Evolutionary conservation across 2,113 vertebrate species (phyloP).

Genomic region (Notechis scutatus): DNA sequence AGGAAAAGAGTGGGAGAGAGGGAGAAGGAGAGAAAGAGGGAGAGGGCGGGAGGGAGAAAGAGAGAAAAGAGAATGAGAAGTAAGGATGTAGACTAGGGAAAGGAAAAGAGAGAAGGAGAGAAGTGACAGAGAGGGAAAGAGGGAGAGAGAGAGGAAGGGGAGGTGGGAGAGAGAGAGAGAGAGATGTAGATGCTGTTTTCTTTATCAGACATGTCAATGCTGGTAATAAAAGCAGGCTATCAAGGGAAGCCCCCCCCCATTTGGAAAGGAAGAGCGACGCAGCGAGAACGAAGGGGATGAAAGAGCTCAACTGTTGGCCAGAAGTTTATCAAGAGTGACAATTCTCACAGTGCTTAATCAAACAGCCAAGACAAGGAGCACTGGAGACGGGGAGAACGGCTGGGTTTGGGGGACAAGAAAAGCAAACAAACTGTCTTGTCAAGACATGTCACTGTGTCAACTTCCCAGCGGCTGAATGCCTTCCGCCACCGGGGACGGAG

Average conservation of each 20-base stretch:
- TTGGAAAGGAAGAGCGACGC: conserved; percentile 52
- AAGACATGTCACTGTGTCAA: conserved; percentile 62
- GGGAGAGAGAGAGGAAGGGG: background rate
- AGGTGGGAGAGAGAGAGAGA: background rate
- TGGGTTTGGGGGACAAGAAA: conserved; percentile 60
- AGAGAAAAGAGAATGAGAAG: too few species aligned
- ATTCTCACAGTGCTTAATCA: conserved; percentile 74
- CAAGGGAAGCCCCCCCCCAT: conserved; percentile 35
- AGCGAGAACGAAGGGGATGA: conserved; percentile 71
- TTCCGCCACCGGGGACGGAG: conserved; percentile 9
- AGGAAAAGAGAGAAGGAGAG: too few species aligned
- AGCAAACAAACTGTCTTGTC: conserved; percentile 69
- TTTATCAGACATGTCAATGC: background rate
- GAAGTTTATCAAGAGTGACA: conserved; percentile 74
- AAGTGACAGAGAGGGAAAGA: too few species aligned
- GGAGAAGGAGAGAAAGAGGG: too few species aligned
- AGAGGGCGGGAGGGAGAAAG: too few species aligned
- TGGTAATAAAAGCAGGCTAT: conserved; percentile 47
- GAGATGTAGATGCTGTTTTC: background rate
- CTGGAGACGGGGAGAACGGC: conserved; percentile 55
- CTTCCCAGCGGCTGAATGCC: conserved; percentile 55
- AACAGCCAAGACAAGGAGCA: conserved; percentile 70
- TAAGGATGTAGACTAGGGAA: too few species aligned
- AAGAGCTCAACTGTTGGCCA: conserved; percentile 67
- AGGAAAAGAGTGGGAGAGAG: too few species aligned